phyloP scores from a whole-genome alignment of 2,797 vertebrate species.

The Chrysocyon brachyurus region DNA sequence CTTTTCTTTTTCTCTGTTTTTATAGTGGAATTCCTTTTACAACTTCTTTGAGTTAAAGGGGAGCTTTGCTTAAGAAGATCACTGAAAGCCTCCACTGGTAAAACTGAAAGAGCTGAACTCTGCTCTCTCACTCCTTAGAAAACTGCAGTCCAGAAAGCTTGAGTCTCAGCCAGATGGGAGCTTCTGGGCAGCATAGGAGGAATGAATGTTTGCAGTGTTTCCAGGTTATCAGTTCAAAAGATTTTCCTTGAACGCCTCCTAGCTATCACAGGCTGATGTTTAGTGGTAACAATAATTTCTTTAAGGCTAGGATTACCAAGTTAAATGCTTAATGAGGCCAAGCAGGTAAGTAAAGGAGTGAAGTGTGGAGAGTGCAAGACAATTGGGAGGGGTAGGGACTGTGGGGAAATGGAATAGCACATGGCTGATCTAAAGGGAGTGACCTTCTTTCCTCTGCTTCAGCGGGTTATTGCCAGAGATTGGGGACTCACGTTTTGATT shows the following conservation, averaged over 20 bases:
- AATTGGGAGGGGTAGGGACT: not conserved
- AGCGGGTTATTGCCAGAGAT: not conserved
- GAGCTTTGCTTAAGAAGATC: conserved; percentile 10
- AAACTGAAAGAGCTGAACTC: not conserved
- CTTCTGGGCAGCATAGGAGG: not conserved
- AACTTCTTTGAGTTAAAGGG: not conserved
- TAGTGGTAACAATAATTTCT: not conserved
- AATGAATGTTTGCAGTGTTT: not conserved
- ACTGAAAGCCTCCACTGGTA: conserved; percentile 38
- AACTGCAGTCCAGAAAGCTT: not conserved
- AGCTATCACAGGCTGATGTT: not conserved
- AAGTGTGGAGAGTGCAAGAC: not conserved
- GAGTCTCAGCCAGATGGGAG: not conserved
- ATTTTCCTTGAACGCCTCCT: not conserved
- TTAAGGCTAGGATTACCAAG: not conserved
- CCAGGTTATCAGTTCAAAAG: not conserved
- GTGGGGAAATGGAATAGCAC: not conserved
- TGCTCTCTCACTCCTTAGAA: not conserved
- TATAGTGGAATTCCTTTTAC: not conserved
- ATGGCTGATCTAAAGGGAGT: not conserved
- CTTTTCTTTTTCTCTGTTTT: not conserved
- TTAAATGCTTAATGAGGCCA: not conserved
- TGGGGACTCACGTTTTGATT: not conserved
- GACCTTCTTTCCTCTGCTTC: not conserved
- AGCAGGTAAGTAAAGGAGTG: not conserved